Evolutionary conservation across 1,140 invertebrate species (phyloP), one percentile per base, ranked within the genome.

Genomic region (Lordiphosa mommai): DNA sequence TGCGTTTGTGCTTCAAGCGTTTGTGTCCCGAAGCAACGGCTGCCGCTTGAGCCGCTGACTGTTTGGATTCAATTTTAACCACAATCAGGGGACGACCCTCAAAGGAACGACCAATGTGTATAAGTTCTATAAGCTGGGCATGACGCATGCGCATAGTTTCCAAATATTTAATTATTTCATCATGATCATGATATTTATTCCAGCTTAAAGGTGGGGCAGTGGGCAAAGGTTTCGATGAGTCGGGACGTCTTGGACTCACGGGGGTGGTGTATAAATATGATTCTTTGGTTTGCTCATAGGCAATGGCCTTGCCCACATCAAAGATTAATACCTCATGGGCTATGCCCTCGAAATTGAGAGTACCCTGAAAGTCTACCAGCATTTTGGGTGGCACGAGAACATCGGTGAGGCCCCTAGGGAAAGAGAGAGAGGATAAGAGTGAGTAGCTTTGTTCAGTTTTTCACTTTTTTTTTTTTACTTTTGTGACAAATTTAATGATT

Each of bases 261-360:
- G 63, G 57, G 0, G 65, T 80, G 1, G 73, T 74, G 10, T 64
- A 57, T 1, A 85, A 32, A 55, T 84, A 88, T 1, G 72, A 60
- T 16, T 88, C 86, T 56, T 87, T 88, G 38, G 53, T 51, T 12
- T 71, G 63, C 37, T 94, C 93, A 67, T 91, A 91, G 3, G 89
- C 87, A 13, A 94, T 94, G 1, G 91, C 91, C 90, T 93, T 93
- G 92, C 94, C 86, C 58, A 96, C 90, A 87, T 96, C 93, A 51
- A 92, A 91, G 79, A 95, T 93, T 32, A 95, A 85, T 1, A 95
- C 91, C 43, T 92, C 91, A 68, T 92, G 93, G 17, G 92, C 90
- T 6, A 95, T 92, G 27, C 91, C 91, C 48, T 91, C 91, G 4
- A 92, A 90, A 34, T 91, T 91, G 0, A 96, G 80, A 48, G 92